Evolutionary conservation across 2,113 vertebrate species (phyloP).

Genomic region (Leucopternis melanops): DNA sequence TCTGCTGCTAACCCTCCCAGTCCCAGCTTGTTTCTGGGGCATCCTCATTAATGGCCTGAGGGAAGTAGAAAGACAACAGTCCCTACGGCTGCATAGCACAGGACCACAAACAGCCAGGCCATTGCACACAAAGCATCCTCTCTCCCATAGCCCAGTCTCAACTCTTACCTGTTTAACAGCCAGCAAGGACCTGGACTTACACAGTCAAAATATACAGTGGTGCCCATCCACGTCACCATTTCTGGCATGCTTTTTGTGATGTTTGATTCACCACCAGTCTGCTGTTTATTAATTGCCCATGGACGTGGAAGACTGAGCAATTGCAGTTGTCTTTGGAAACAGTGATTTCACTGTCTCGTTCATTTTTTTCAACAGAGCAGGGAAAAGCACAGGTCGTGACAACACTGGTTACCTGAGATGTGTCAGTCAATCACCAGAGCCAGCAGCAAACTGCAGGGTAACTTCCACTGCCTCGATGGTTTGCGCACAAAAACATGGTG

Average conservation of each 20-base stretch:
- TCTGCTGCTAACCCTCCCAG: neutral
- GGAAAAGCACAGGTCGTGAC: neutral
- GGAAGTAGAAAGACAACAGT: neutral
- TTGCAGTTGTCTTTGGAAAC: neutral
- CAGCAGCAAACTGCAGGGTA: neutral
- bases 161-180: neutral
- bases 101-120: neutral
- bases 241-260: neutral
- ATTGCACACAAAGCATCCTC: neutral
- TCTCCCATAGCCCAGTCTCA: neutral
- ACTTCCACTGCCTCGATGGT: neutral
- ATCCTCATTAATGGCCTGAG: neutral
- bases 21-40: neutral
- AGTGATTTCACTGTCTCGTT: neutral
- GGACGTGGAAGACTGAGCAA: neutral
- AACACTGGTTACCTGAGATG: neutral
- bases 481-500: rapidly evolving
- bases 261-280: neutral
- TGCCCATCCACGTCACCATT: rapidly evolving
- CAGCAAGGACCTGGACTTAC: neutral
- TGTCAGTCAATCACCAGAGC: neutral
- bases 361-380: neutral
- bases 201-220: neutral
- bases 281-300: neutral
- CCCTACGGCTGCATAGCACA: neutral